Evolutionary conservation across 2,797 vertebrate genomes (phyloP), one percentile per base, ranked within the genome.

Genomic region (Phyllotis vaccarum): DNA sequence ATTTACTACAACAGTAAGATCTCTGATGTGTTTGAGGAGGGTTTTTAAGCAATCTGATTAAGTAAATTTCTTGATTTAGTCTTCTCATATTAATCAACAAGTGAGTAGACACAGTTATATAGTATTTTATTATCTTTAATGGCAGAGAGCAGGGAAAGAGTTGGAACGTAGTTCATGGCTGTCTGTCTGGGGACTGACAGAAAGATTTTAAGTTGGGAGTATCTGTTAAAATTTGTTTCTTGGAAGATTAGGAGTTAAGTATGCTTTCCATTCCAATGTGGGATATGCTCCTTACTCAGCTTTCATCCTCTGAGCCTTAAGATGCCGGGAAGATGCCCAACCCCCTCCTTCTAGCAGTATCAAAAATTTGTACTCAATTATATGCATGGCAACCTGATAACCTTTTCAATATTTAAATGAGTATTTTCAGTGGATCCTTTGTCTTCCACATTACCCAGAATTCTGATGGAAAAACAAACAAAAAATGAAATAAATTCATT

Each of bases 161-260:
- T 11, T 10, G 79, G 37, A 92, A 93, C 85, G 89, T 70, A 97
- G 94, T 89, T 16, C 96, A 81, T 74, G 88, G 96, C 89, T 58
- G 7, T 2, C 58, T 98, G 95, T 97, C 97, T 95, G 74, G 96
- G 91, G 95, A 68, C 49, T 3, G 81, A 78, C 37, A 79, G 85
- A 27, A 80, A 92, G 95, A 90, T 89, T 89, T 68, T 34, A 80
- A 88, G 43, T 97, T 2, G 0, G 97, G 97, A 98, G 98, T 98
- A 97, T 96, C 96, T 98, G 96, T 96, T 98, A 98, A 98, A 98
- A 98, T 90, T 96, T 97, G 95, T 89, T 95, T 81, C 95, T 98
- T 96, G 89, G 91, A 90, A 97, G 92, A 98, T 98, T 97, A 97
- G 97, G 89, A 97, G 95, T 66, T 98, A 98, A 96, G 68, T 97